A percentile compares a stretch with the other conserved stretches of the same genome.
Evolutionary conservation across 2,113 vertebrate genomes (phyloP).

Genomic region (Stercorarius parasiticus): DNA sequence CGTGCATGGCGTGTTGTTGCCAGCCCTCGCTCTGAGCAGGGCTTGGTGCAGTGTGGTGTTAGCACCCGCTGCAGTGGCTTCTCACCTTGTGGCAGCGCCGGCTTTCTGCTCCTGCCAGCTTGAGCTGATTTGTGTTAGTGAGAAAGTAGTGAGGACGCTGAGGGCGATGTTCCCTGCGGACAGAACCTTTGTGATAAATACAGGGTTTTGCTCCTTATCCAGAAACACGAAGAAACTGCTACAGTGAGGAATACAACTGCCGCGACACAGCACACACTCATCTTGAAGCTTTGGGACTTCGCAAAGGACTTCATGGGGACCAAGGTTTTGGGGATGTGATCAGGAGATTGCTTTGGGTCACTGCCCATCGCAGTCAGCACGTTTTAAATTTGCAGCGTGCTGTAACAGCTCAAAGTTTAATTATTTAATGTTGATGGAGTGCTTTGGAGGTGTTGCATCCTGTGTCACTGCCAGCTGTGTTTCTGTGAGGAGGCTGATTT

Average conservation of each 20-base stretch:
- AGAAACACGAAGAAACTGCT: background rate
- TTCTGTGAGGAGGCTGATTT: background rate
- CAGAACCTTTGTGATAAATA: background rate
- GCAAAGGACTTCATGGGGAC: fast-evolving
- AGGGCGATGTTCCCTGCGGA: background rate
- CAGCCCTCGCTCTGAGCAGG: background rate
- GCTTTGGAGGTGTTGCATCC: background rate
- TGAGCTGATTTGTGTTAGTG: background rate
- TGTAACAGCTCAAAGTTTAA: background rate
- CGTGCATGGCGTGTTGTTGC: fast-evolving
- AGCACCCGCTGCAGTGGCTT: background rate
- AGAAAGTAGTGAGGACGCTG: background rate
- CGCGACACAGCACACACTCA: fast-evolving
- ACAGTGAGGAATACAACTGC: background rate
- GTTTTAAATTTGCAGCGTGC: background rate
- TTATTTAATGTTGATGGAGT: background rate
- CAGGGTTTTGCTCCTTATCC: background rate
- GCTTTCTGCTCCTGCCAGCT: background rate
- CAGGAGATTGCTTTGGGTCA: background rate
- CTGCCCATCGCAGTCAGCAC: fast-evolving
- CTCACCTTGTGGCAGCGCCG: background rate
- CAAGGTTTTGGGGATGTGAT: background rate
- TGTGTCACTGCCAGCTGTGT: background rate
- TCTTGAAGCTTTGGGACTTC: background rate
- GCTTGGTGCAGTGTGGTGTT: fast-evolving